These are phyloP conservation scores for Scaptodrosophila latifasciaeformis DNA, from an alignment of 2,888 invertebrate genomes.

Conservation along the genomic window DNA sequence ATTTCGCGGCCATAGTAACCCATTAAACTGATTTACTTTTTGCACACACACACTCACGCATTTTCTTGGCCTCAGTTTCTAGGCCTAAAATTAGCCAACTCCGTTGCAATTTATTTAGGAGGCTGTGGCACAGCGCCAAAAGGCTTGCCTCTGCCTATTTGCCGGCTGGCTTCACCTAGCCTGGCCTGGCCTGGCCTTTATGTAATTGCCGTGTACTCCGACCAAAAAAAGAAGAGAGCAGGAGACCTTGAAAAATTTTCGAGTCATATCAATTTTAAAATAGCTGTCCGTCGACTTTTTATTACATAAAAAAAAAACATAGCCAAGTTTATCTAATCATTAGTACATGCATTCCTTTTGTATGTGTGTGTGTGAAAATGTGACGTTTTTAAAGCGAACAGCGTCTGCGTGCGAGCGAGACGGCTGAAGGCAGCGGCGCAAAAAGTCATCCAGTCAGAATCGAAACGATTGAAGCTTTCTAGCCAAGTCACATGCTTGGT, in stretches of 20 bases:
- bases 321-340: too few species aligned
- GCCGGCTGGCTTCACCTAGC: background rate
- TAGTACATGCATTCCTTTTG: too few species aligned
- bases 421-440: too few species aligned
- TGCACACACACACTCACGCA: background rate
- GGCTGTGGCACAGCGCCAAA: constrained; percentile 28
- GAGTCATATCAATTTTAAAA: too few species aligned
- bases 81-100: constrained; percentile 27
- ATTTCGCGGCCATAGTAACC: constrained; percentile 7
- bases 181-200: constrained; percentile 34
- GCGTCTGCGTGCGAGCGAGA: background rate
- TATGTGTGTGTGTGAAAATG: too few species aligned
- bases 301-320: too few species aligned
- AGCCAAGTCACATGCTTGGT: constrained; percentile 55
- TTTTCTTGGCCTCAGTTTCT: constrained; percentile 24
- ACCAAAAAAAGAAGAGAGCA: too few species aligned
- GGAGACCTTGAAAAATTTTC: constrained; percentile 53
- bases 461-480: too few species aligned
- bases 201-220: constrained; percentile 46
- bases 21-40: constrained; percentile 24
- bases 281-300: too few species aligned
- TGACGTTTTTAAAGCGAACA: background rate
- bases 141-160: background rate
- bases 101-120: constrained; percentile 20
- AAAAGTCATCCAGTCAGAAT: too few species aligned